Percentiles rank a stretch among this genome's conserved stretches.
phyloP scores from a whole-genome alignment of 2,888 invertebrate species.

The Carterocephalus palaemon region DNA sequence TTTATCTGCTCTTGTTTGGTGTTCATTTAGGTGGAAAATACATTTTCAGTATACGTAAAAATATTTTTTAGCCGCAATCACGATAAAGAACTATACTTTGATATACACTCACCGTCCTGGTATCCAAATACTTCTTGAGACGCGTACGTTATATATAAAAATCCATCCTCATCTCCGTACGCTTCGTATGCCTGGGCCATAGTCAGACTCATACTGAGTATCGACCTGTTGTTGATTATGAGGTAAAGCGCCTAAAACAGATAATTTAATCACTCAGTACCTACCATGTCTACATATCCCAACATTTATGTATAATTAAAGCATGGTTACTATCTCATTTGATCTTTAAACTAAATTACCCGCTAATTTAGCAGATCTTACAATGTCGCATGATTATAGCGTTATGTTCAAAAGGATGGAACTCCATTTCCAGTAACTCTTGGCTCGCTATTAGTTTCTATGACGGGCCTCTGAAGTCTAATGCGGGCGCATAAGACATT shows the following conservation, averaged over 20 bases:
- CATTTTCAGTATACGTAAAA: no score
- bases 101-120: constrained; percentile 65
- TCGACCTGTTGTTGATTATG: constrained; percentile 88
- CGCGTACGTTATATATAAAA: constrained; percentile 92
- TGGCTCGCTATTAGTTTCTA: constrained; percentile 10
- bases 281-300: background rate
- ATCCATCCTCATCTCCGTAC: constrained; percentile 89
- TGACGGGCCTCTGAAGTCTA: constrained; percentile 1
- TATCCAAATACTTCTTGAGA: constrained; percentile 93
- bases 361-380: constrained; percentile 18
- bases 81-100: no score
- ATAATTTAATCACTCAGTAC: constrained; percentile 5
- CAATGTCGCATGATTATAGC: constrained; percentile 8
- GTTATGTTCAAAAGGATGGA: constrained; percentile 9
- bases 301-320: background rate
- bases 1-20: no score
- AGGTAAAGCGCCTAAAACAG: constrained; percentile 84
- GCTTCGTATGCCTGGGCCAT: constrained; percentile 89
- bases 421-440: background rate
- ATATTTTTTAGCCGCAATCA: no score
- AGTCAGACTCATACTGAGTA: constrained; percentile 88
- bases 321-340: constrained; percentile 2
- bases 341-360: constrained; percentile 18
- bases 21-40: no score
- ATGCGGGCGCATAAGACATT: constrained; percentile 20